Base-by-base conservation (phyloP, 2,888 invertebrate genomes). In the Leucania comma region DNA sequence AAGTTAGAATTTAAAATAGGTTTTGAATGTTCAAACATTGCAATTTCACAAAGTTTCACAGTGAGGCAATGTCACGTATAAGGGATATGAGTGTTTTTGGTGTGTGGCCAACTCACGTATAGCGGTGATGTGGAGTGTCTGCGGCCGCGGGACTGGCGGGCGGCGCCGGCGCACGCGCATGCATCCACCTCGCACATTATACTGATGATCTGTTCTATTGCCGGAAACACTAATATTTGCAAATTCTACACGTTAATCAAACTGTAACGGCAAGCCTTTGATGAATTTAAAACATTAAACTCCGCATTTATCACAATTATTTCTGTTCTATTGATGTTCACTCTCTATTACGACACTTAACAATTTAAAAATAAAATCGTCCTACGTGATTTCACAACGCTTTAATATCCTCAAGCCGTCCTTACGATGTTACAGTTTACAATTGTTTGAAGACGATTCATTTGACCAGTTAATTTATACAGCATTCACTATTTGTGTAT, bases 91-190 rank as follows among this genome's bases (percentile, higher is more conserved):
- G 80, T 88, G 86, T 85, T 87, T 89, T 93, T 93, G 93, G 90
- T 93, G 80, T 86, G 86, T 73, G 86, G 91, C 93, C 93, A 93
- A 93, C 92, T 93, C 93, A 93, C 93, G 93, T 92, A 85, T 82
- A 81, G 79, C 75, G 81, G 71, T 83, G 86, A 90, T 90, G 87
- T 89, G 88, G 89, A 88, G 80, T 86, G 81, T 83, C 79, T 85
- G 75, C 59, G 72, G 65, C 46, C 60, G 61, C 54, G 75, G 70
- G 62, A 75, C 80, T 48, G 59, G 68, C 64, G 58, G 71, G 71
- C 69, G 75, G 72, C 81, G 62, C 64, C 73, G 24, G 60, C 63
- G 75, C 72, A 66, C 53, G 59, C 51, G 54, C 72, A 57, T 79
- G 57, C 70, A 77, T 72, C 64, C 71, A 74, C 80, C 72, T 61